These are phyloP conservation scores for Dipodomys merriami DNA, from an alignment of 2,113 vertebrate species.

Conservation along the genomic window DNA sequence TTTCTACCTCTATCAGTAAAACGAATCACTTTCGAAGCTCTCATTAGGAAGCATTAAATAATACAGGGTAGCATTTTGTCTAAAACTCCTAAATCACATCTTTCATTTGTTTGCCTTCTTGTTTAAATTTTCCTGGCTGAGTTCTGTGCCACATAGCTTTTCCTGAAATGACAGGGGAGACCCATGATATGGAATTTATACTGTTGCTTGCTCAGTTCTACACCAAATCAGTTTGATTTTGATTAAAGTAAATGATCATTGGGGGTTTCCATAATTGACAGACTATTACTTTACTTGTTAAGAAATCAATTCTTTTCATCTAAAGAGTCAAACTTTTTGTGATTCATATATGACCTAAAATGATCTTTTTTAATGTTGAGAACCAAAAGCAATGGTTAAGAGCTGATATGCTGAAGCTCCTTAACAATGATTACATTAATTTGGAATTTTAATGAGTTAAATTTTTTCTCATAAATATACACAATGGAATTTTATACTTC, in stretches of 20 bases:
- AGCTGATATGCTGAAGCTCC: slow-evolving; percentile 21
- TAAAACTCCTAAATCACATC: slow-evolving; percentile 38
- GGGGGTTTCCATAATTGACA: slow-evolving; percentile 3
- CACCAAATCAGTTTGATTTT: slow-evolving; percentile 46
- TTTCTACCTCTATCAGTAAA: background rate
- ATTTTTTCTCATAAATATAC: background rate
- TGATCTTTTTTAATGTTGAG: slow-evolving; percentile 38
- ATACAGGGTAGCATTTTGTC: background rate
- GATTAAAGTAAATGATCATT: slow-evolving; percentile 52
- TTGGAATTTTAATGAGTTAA: slow-evolving; percentile 35
- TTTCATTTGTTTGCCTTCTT: slow-evolving; percentile 44
- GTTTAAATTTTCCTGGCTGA: slow-evolving; percentile 23
- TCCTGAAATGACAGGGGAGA: background rate
- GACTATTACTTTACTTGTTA: slow-evolving; percentile 49
- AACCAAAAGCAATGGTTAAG: background rate
- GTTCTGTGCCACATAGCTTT: background rate
- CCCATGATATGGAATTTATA: background rate
- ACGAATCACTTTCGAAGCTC: slow-evolving; percentile 44
- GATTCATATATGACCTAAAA: slow-evolving; percentile 27
- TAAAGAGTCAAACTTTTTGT: slow-evolving; percentile 2
- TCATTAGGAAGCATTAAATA: slow-evolving; percentile 18
- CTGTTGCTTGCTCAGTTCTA: slow-evolving; percentile 45
- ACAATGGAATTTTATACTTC: too few species aligned
- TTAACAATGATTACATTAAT: background rate
- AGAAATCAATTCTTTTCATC: slow-evolving; percentile 58